Base-by-base conservation (phyloP, 2,888 invertebrate genomes). In the Dione juno region DNA sequence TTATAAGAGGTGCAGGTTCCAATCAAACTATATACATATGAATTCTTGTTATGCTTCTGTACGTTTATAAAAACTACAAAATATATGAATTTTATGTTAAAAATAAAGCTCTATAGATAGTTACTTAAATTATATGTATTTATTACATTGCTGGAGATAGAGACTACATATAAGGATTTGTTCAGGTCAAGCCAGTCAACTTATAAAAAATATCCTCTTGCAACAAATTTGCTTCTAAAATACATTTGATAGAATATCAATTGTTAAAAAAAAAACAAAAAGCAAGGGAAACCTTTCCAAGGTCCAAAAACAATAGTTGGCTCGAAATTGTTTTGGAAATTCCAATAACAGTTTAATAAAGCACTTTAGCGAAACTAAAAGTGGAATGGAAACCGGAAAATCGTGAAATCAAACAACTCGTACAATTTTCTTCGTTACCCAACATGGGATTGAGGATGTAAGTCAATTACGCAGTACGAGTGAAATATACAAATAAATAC, bases 261-360 rank as follows among this genome's bases (percentile, higher is more conserved):
- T 58, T 21, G 8, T 3, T 16, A 3, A 53, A 8, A 41, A 40
- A 58, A 40, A 41, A 19, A 13, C 41, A 41, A 1, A 9, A 59
- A 58, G 13, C 40, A 40, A 40, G n/a, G 19, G 14, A 41, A 21
- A 16, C 19, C 58, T 41, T 59, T 9, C 1, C 35, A 48, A 63
- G 61, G 45, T 48, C 35, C 67, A 40, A 52, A 57, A 58, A 64
- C 64, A 37, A 64, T 58, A 41, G 52, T 35, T 45, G 58, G 52
- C 64, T 64, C 57, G 35, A 67, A 67, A 71, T 65, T 59, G 67
- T 71, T 71, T 67, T 64, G 35, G 64, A 65, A 28, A 67, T 64
- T 71, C 71, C 71, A 65, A 71, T 71, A 71, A 64, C 67, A 64
- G 64, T 67, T 67, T 67, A 64, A 67, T 71, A 64, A 63, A 67